Base-by-base conservation (phyloP, 2,797 vertebrate species). In the Oryzias dopingdopingensis region DNA sequence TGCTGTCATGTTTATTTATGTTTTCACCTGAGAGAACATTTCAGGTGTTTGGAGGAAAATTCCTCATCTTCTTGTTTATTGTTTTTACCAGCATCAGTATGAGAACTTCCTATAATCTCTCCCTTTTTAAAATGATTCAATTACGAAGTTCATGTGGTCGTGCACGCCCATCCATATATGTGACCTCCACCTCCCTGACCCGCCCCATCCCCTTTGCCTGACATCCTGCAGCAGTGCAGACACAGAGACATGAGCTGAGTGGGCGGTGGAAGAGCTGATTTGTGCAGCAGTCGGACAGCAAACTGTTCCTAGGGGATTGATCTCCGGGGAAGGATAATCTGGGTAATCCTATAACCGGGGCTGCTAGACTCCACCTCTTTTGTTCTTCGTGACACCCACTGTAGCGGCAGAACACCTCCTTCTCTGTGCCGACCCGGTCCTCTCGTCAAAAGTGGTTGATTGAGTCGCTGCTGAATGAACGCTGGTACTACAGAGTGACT, bases 261-360 rank as follows among this genome's bases (percentile, higher is more conserved):
- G 77, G 77, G 74, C 4, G 60, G 65, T 58, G 65, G 63, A 62
- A 66, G 79, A 68, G 75, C 83, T 90, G 89, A 89, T 90, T 86
- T 87, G 74, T 76, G 69, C 74, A 55, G 67, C 73, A 76, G 71
- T 80, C 56, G 22, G 67, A 58, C 80, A 84, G 81, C 81, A 86
- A 90, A 86, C 82, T 79, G 88, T 86, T 88, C 85, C 83, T 85
- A 72, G 63, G 51, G 81, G 84, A 90, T 88, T 92, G 88, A 90
- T 86, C 81, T 85, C 76, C 62, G 64, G 64, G 71, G 66, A 80
- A 76, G 83, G 86, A 92, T 93, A 92, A 92, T 91, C 91, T 85
- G 73, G 72, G 84, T 91, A 92, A 93, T 92, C 91, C 87, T 82
- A 82, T 90, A 90, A 91, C 82, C 52, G 62, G 70, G 24, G 26